These are phyloP conservation scores for Neomonachus schauinslandi DNA, from an alignment of 2,113 vertebrate species.

Conservation along the genomic window DNA sequence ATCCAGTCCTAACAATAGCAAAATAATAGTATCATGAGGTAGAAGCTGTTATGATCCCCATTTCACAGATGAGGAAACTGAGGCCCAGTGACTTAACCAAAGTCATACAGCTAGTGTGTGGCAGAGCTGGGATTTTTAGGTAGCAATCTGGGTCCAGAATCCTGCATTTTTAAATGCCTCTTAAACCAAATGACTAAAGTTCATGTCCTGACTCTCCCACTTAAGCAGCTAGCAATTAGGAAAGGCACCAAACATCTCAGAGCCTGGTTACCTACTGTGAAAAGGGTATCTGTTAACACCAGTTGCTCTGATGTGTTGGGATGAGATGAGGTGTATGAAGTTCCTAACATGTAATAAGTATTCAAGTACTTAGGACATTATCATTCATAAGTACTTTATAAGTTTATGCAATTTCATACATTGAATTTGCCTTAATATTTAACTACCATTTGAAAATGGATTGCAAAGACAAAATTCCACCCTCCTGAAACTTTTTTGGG, in stretches of 20 bases:
- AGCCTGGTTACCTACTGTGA: neutral
- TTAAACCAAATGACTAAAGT: neutral
- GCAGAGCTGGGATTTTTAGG: neutral
- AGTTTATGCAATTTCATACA: neutral
- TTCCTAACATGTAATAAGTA: neutral
- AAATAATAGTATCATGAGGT: neutral
- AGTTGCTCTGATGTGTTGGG: neutral
- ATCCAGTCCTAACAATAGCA: neutral
- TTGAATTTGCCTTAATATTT: neutral
- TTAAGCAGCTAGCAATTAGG: neutral
- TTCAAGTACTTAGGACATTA: neutral
- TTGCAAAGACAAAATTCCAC: neutral
- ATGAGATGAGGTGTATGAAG: neutral
- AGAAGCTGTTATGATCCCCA: neutral
- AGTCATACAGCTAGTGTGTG: neutral
- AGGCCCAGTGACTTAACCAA: neutral
- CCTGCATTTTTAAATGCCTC: neutral
- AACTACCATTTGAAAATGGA: neutral
- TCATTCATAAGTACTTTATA: neutral
- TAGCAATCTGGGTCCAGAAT: neutral
- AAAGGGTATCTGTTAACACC: neutral
- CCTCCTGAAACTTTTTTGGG: neutral
- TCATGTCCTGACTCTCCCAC: neutral
- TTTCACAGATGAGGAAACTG: conserved; percentile 22
- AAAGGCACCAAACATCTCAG: neutral